These are phyloP conservation scores for Silurus lanzhouensis DNA, from an alignment of 2,797 vertebrate species.

Conservation along the genomic window DNA sequence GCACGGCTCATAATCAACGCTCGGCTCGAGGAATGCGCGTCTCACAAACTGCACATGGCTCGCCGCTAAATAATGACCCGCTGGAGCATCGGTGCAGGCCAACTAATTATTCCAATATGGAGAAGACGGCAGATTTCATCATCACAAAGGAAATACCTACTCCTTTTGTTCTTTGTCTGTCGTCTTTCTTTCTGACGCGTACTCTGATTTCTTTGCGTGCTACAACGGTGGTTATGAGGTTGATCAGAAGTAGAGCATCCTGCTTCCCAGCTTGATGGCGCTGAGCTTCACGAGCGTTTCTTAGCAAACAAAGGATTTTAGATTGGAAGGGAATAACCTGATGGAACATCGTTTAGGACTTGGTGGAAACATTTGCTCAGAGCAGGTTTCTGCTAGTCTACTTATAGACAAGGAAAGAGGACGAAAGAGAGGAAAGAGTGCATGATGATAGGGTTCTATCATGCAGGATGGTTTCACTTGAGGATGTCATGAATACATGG, in stretches of 20 bases:
- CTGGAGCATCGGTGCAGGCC: constrained; percentile 67
- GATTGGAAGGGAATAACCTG: constrained; percentile 53
- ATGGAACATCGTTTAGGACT: constrained; percentile 72
- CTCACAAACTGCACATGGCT: constrained; percentile 60
- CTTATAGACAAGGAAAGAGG: constrained; percentile 46
- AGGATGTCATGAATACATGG: neutral
- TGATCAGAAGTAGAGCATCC: constrained; percentile 67
- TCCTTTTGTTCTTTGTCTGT: constrained; percentile 64
- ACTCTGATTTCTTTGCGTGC: constrained; percentile 60
- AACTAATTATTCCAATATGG: constrained; percentile 78
- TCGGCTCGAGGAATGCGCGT: constrained; percentile 46
- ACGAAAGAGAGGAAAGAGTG: constrained; percentile 14
- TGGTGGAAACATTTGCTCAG: constrained; percentile 72
- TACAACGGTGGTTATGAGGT: constrained; percentile 60
- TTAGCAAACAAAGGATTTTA: constrained; percentile 57
- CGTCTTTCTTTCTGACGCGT: constrained; percentile 48
- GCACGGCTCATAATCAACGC: constrained; percentile 42
- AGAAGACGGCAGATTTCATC: constrained; percentile 72
- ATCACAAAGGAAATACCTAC: constrained; percentile 70
- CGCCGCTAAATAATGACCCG: constrained; percentile 65
- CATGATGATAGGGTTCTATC: constrained; percentile 24
- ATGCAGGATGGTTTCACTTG: neutral
- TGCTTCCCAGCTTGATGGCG: constrained; percentile 66
- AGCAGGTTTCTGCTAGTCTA: constrained; percentile 52
- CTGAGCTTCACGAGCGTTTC: constrained; percentile 56